Percentiles rank a stretch among this genome's conserved stretches.
Conservation (phyloP, 2,888 invertebrate genomes). For the Trichogramma evanescens region DNA sequence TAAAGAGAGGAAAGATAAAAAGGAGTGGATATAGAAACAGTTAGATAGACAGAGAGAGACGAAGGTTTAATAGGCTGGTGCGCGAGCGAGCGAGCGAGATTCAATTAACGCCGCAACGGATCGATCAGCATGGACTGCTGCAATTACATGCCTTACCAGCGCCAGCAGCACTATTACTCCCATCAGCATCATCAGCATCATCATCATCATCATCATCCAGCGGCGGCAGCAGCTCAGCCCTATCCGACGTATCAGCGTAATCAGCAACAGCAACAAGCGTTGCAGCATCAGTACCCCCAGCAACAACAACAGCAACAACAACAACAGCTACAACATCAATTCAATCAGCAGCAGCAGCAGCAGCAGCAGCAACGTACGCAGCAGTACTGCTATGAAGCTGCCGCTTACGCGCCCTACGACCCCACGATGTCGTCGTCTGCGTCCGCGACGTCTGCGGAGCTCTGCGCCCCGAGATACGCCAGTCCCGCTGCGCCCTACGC, state of each 20-base stretch:
- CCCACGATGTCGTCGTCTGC: slow-evolving; percentile 9
- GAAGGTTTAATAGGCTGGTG: too few species aligned
- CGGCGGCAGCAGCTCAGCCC: slow-evolving; percentile 1
- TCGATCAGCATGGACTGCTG: slow-evolving; percentile 39
- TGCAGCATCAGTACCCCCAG: slow-evolving; percentile 2
- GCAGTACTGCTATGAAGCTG: slow-evolving; percentile 39
- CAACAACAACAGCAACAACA: slow-evolving; percentile 21
- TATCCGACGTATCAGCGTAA: background rate
- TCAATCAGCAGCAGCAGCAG: slow-evolving; percentile 23
- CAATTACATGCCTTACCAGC: slow-evolving; percentile 42
- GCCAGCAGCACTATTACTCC: slow-evolving; percentile 39
- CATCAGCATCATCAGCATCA: slow-evolving; percentile 29
- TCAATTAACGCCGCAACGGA: too few species aligned
- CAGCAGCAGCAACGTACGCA: slow-evolving; percentile 26
- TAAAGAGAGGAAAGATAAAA: too few species aligned
- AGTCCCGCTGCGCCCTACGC: slow-evolving; percentile 35
- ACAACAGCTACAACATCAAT: slow-evolving; percentile 23
- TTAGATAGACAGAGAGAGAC: too few species aligned
- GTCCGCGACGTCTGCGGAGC: slow-evolving; percentile 29
- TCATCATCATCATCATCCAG: slow-evolving; percentile 21
- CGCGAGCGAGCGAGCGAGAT: too few species aligned
- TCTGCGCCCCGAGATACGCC: slow-evolving; percentile 32
- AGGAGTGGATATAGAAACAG: too few species aligned
- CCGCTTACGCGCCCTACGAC: slow-evolving; percentile 31
- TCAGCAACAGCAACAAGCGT: slow-evolving; percentile 18